A percentile compares a stretch with the other conserved stretches of the same genome.
phyloP scores from a whole-genome alignment of 1,140 invertebrate genomes.

The Kradibia gibbosae region DNA sequence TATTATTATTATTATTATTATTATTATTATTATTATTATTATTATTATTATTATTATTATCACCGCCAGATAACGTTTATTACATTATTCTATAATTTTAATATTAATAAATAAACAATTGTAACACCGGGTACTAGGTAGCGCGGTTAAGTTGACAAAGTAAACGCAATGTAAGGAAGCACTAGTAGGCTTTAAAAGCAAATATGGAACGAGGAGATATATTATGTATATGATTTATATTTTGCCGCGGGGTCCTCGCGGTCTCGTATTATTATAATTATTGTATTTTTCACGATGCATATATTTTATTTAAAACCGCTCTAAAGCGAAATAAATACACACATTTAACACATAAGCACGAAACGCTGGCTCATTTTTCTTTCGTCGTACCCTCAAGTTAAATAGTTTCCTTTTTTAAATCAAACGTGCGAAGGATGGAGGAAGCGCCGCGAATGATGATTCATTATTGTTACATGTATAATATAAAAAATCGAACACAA shows the following conservation, averaged over 20 bases:
- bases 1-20: slow-evolving; percentile 55
- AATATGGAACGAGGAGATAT: slow-evolving; percentile 42
- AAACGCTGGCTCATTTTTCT: slow-evolving; percentile 27
- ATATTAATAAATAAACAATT: slow-evolving; percentile 21
- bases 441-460: background rate
- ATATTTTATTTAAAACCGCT: slow-evolving; percentile 62
- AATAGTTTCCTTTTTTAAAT: slow-evolving; percentile 25
- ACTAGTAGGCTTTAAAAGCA: slow-evolving; percentile 54
- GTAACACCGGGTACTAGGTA: slow-evolving; percentile 64
- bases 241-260: background rate
- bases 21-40: slow-evolving; percentile 51
- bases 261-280: slow-evolving; percentile 53
- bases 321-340: slow-evolving; percentile 34
- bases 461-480: slow-evolving; percentile 37
- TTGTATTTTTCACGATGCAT: slow-evolving; percentile 54
- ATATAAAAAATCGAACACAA: slow-evolving; percentile 9
- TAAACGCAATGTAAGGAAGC: slow-evolving; percentile 50
- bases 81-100: slow-evolving; percentile 60
- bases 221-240: slow-evolving; percentile 43
- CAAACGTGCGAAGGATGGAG: background rate
- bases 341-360: slow-evolving; percentile 26
- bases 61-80: slow-evolving; percentile 59
- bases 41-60: slow-evolving; percentile 58
- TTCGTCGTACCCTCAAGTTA: background rate
- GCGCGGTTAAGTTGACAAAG: slow-evolving; percentile 47